phyloP scores from a whole-genome alignment of 2,888 invertebrate species.

The Diloba caeruleocephala region DNA sequence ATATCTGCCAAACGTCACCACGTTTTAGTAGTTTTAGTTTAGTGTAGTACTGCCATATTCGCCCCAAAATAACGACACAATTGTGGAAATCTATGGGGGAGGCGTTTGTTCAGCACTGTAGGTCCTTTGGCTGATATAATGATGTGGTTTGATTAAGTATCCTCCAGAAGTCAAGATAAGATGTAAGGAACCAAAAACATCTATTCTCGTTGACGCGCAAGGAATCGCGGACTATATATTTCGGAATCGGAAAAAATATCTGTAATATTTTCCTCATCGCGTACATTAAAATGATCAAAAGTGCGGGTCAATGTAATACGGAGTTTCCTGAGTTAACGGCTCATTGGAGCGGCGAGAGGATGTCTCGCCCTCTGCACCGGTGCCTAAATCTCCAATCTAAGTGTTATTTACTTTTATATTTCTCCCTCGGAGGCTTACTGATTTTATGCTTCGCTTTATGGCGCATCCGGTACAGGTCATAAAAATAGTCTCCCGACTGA shows the following conservation, averaged over 20 bases:
- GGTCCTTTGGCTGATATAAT: too few species aligned
- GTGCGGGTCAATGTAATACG: constrained; percentile 64
- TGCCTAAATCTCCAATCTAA: constrained; percentile 80
- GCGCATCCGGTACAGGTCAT: constrained; percentile 83
- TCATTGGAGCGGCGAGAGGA: constrained; percentile 66
- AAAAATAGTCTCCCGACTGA: constrained; percentile 84
- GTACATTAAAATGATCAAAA: constrained; percentile 62
- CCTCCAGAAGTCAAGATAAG: constrained; percentile 7
- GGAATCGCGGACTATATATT: constrained; percentile 28
- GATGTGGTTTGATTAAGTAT: background rate
- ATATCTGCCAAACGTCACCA: too few species aligned
- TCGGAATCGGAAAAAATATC: constrained; percentile 41
- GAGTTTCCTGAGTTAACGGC: constrained; percentile 63
- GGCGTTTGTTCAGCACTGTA: too few species aligned
- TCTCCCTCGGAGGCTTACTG: constrained; percentile 80
- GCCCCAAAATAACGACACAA: too few species aligned
- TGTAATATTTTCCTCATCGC: constrained; percentile 53
- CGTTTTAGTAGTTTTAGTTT: too few species aligned
- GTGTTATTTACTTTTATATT: constrained; percentile 86
- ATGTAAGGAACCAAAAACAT: constrained; percentile 15
- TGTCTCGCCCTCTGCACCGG: constrained; percentile 62
- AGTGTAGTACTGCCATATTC: too few species aligned
- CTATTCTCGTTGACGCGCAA: constrained; percentile 7
- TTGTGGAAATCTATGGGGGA: too few species aligned
- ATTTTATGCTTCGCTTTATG: constrained; percentile 85